Evolutionary conservation across 2,888 invertebrate species (phyloP), one percentile per base, ranked within the genome.

Genomic region (Eurytoma californica): DNA sequence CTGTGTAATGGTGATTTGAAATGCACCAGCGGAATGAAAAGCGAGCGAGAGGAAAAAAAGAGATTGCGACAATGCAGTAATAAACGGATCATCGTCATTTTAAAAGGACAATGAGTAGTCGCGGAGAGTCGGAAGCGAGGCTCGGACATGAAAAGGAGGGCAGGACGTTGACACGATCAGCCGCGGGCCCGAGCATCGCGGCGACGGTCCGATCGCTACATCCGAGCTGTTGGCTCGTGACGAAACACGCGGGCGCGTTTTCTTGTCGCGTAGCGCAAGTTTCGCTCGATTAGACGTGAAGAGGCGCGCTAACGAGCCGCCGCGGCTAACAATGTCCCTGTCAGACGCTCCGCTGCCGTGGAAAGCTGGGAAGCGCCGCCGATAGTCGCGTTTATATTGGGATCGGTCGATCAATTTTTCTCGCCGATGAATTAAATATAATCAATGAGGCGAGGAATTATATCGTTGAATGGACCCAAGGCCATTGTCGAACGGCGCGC

Each of bases 121-220:
- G 57, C 24, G 9, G 18, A 4, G 20, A 53, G 61, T 72, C 65
- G 51, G 75, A 68, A 68, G 39, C 39, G 39, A 39, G 39, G 60
- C 16, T 61, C 53, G 16, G 51, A 13, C 3, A 39, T 39, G 4
- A 51, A 70, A 75, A 70, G 58, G 70, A 74, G 75, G 70, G 70
- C 79, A 70, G 79, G 75, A 79, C 79, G 69, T 70, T 74, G 70
- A 70, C 79, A 66, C 69, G 69, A 65, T 79, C 30, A 49, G 39
- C 9, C 9, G 18, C 14, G 24, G 24, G 24, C 53, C 63, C 63
- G 67, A 16, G n/a, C 14, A 9, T 16, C 58, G 49, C 24, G 24
- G 2, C 39, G 39, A 9, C 39, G 39, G 9, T 7, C 39, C 69
- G 70, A 73, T 65, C 67, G 67, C 58, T 53, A 39, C 39, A 39